Percentiles rank a stretch among this genome's conserved stretches.
These are phyloP conservation scores for Sciurus carolinensis DNA, from an alignment of 2,797 vertebrate genomes.

Conservation along the genomic window DNA sequence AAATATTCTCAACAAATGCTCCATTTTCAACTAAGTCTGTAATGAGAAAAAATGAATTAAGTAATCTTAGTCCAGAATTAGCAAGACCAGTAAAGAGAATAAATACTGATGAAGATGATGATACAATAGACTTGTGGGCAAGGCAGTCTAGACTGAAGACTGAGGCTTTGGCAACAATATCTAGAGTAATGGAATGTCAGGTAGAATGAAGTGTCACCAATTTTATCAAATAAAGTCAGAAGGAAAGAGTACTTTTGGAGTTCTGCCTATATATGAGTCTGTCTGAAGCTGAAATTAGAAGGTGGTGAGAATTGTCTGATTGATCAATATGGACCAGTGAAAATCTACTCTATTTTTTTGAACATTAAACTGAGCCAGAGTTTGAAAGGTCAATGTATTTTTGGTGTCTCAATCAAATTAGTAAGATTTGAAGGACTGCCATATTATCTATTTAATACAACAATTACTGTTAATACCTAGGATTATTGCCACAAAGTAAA, in stretches of 20 bases:
- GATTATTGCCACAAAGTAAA: conserved; percentile 1
- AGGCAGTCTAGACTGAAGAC: neutral
- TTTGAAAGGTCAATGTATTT: neutral
- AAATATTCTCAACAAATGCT: conserved; percentile 44
- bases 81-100: neutral
- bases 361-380: conserved; percentile 4
- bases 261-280: neutral
- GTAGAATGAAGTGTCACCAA: conserved; percentile 1
- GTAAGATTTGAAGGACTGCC: neutral
- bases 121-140: conserved; percentile 4
- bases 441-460: neutral
- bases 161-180: conserved; percentile 38
- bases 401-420: neutral
- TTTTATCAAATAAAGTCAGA: conserved; percentile 61
- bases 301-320: conserved; percentile 17
- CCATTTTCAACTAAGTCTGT: conserved; percentile 64
- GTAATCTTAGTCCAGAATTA: conserved; percentile 4
- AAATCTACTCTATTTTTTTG: neutral
- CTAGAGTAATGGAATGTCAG: conserved; percentile 13
- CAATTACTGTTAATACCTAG: neutral
- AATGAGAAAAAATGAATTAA: neutral
- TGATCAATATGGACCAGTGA: neutral
- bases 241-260: neutral
- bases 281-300: conserved; percentile 55
- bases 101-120: conserved; percentile 8